Evolutionary conservation across 2,113 vertebrate species (phyloP).

Genomic region (Cottus gobio): DNA sequence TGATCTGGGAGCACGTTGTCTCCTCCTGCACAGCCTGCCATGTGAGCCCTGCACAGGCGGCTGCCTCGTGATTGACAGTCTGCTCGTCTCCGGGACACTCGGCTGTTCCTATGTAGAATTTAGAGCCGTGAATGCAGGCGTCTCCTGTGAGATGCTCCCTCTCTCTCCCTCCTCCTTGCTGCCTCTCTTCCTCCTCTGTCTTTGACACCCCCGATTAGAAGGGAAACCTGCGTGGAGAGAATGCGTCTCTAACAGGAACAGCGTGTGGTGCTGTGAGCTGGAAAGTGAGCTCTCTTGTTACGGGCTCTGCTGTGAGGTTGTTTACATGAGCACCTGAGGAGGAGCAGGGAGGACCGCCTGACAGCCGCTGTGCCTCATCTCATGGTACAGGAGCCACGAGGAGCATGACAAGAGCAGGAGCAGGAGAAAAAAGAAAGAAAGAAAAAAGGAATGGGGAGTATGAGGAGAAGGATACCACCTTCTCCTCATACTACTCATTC

Average conservation of each 20-base stretch:
- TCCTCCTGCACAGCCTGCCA: constrained; percentile 55
- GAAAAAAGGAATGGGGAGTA: too few species aligned
- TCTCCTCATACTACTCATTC: too few species aligned
- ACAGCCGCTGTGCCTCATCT: constrained; percentile 42
- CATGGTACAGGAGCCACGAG: too few species aligned
- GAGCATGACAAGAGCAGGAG: background rate
- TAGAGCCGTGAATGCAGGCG: constrained; percentile 53
- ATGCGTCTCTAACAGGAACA: constrained; percentile 67
- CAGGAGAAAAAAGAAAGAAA: too few species aligned
- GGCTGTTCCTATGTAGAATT: constrained; percentile 61
- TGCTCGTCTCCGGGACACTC: constrained; percentile 64
- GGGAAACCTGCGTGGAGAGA: constrained; percentile 63
- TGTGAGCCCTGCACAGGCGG: constrained; percentile 61
- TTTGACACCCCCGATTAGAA: constrained; percentile 74
- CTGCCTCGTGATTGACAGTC: constrained; percentile 70
- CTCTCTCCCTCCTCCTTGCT: constrained; percentile 28
- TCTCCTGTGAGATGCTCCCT: constrained; percentile 57
- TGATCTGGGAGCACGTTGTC: constrained; percentile 56
- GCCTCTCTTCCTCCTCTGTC: constrained; percentile 42
- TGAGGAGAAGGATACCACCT: too few species aligned
- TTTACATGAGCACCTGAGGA: constrained; percentile 72
- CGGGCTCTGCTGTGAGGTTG: constrained; percentile 53
- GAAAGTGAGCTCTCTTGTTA: constrained; percentile 76
- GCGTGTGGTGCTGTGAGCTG: constrained; percentile 63
- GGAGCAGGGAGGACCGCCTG: constrained; percentile 58